These are phyloP conservation scores for Drosophila mercatorum DNA, from an alignment of 2,888 invertebrate species.

Conservation along the genomic window DNA sequence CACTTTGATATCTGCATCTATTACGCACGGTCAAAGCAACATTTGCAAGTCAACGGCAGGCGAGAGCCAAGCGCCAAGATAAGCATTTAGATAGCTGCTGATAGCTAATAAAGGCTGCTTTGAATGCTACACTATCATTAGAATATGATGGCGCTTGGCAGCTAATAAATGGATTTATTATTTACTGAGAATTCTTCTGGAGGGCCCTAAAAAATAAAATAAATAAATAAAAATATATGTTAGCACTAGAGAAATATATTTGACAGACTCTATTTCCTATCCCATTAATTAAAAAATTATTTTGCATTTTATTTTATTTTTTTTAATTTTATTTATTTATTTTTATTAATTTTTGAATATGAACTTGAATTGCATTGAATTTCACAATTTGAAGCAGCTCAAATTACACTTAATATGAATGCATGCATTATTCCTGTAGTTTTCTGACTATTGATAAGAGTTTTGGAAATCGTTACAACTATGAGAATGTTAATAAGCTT, in stretches of 20 bases:
- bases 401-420: constrained; percentile 51
- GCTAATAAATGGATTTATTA: neutral
- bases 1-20: constrained; percentile 10
- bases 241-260: neutral
- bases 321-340: constrained; percentile 5
- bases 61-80: constrained; percentile 12
- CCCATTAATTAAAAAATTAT: constrained; percentile 6
- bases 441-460: constrained; percentile 30
- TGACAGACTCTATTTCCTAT: neutral
- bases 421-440: constrained; percentile 44
- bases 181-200: neutral
- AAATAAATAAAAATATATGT: neutral
- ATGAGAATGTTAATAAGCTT: constrained; percentile 48
- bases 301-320: constrained; percentile 3
- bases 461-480: constrained; percentile 34
- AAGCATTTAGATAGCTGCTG: constrained; percentile 9
- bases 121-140: neutral
- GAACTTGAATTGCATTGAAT: constrained; percentile 46
- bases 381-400: constrained; percentile 37
- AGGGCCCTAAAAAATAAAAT: too few relatives aligned
- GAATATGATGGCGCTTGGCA: constrained; percentile 4
- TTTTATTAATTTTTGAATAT: constrained; percentile 33
- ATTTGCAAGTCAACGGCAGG: constrained; percentile 39
- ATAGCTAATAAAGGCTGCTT: constrained; percentile 4
- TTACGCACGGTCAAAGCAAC: constrained; percentile 16